phyloP scores from a whole-genome alignment of 2,797 vertebrate genomes.

The Ciconia nigra region DNA sequence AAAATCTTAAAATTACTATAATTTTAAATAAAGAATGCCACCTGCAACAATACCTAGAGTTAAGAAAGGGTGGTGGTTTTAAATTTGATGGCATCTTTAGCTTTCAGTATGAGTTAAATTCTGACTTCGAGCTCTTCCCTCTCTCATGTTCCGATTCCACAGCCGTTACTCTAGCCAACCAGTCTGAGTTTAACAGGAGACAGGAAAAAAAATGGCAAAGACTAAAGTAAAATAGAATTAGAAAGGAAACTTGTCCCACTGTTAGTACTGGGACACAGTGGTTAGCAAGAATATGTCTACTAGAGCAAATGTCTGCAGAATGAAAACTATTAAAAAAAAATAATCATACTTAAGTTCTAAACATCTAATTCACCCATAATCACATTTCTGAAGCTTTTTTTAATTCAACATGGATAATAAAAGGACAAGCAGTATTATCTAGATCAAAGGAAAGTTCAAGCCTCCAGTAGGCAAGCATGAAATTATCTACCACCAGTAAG shows the following conservation, averaged over 20 bases:
- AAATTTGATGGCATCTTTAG: neutral
- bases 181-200: neutral
- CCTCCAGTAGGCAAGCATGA: neutral
- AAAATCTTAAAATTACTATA: neutral
- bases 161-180: neutral
- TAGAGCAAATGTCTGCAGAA: neutral
- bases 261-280: neutral
- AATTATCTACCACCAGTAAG: neutral
- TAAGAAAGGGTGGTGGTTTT: neutral
- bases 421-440: neutral
- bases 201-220: neutral
- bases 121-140: neutral
- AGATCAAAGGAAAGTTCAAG: neutral
- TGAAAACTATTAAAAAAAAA: neutral
- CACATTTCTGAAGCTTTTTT: neutral
- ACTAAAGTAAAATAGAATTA: neutral
- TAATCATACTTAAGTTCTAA: neutral
- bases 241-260: neutral
- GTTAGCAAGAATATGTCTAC: neutral
- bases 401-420: neutral
- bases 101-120: neutral
- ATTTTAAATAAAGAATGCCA: neutral
- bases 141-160: neutral
- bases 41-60: neutral
- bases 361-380: neutral